These are phyloP conservation scores for Pogonocichla stellata DNA, from an alignment of 2,113 vertebrate genomes.

Conservation along the genomic window DNA sequence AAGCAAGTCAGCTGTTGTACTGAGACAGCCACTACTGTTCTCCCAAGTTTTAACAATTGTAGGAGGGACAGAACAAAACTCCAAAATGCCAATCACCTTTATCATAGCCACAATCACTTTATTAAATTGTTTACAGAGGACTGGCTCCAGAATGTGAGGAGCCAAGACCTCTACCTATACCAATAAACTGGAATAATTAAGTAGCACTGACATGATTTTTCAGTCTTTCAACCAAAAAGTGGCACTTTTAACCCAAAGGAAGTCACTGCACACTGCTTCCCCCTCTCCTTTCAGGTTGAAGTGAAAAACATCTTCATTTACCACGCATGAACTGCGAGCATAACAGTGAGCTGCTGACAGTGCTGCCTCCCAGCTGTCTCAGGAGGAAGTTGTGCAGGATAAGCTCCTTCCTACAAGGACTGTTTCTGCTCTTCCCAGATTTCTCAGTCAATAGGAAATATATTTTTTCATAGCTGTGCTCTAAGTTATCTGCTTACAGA, in stretches of 20 bases:
- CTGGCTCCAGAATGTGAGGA: background rate
- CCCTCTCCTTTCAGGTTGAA: background rate
- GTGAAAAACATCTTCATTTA: background rate
- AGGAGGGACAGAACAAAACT: background rate
- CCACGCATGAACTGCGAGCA: rapidly evolving
- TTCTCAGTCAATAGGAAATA: background rate
- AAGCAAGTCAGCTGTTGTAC: background rate
- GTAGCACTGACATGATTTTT: background rate
- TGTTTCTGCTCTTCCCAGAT: background rate
- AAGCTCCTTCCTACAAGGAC: background rate
- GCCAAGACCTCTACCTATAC: no score
- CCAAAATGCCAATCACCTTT: background rate
- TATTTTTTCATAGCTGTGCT: background rate
- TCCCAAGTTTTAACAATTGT: background rate
- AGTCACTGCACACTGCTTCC: background rate
- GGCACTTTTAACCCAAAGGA: background rate
- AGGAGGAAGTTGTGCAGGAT: background rate
- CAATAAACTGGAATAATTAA: background rate
- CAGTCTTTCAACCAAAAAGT: background rate
- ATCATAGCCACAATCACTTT: background rate
- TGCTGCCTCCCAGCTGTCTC: background rate
- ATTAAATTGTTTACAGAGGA: background rate
- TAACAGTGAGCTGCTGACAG: background rate
- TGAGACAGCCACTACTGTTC: background rate
- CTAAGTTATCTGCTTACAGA: background rate